Base-by-base conservation (phyloP, 1,140 invertebrate species). In the Temnothorax curvispinosus region DNA sequence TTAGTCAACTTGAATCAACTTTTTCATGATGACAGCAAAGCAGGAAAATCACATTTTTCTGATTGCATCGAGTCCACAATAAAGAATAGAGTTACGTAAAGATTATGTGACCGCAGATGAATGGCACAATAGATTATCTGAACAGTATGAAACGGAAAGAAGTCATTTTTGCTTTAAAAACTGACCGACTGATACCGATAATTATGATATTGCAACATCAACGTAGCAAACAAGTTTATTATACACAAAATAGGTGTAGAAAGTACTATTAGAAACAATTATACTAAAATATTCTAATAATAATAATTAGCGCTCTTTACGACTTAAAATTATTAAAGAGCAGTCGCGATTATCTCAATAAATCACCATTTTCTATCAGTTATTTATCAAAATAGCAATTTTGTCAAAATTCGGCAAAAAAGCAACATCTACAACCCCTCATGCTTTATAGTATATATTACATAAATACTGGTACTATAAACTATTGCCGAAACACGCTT, bases 71-170 rank as follows among this genome's bases (percentile, higher is more conserved):
- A 50, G 7, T 32, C 27, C 21, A 44, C 21, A 41, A 35, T 18
- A 6, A 21, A 80, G n/a, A 52, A 44, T 54, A 0, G 41, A 69
- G 64, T 81, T 81, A 71, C n/a, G 67, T 81, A 81, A 81, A 71
- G 47, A 41, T 81, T 81, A 71, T 54, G 35, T 54, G 64, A 81
- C 35, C 18, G 11, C 35, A 47, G n/a, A 80, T 52, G n/a, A 69
- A 69, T 21, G 35, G 32, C 35, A 52, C 11, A 81, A 81, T 41
- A 69, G 64, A 81, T 71, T 81, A 71, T 69, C 52, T 21, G 9
- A 78, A 78, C 13, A 21, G 2, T 41, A 78, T 27, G 18, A 41
- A 56, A 81, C 77, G 77, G 65, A 71, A 81, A 35, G 15, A 81
- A 81, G 47, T 69, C 64, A 71, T 54, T 81, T 81, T 71, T 81